Base-by-base conservation (phyloP, 2,888 invertebrate genomes). In the Microctonus brassicae region DNA sequence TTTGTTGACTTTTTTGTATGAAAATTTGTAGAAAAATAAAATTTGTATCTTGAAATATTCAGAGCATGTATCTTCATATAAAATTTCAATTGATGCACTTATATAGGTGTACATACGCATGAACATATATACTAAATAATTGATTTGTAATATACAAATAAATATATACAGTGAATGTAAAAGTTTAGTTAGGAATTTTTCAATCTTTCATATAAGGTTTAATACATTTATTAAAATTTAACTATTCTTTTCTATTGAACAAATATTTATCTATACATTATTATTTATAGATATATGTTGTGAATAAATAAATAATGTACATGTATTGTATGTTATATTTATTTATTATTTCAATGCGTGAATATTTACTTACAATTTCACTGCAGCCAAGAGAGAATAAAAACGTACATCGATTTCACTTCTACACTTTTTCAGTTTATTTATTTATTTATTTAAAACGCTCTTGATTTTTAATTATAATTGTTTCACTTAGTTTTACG, bases 21-120 rank as follows among this genome's bases (percentile, higher is more conserved):
- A 20, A 36, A 60, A 13, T 20, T 13, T 20, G 36, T 20, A 34
- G 11, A 34, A 34, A 60, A 33, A 62, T 39, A 20, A 64, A 13
- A 64, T 24, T 24, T 7, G 42, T 62, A n/a, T n/a, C 33, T n/a
- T 33, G 17, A 64, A 42, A 52, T 64, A 60, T 64, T 64, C 33
- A 64, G 33, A 26, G 17, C 26, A n/a, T n/a, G n/a, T n/a, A n/a
- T 20, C 47, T 64, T 20, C 29, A 64, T n/a, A 17, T n/a, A 9
- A 47, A 52, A 47, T 52, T 29, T 62, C 33, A 17, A 60, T n/a
- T n/a, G n/a, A n/a, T n/a, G n/a, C n/a, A n/a, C n/a, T n/a, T n/a
- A n/a, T n/a, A n/a, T 58, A 17, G 33, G 58, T n/a, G 9, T 55
- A 55, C 55, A 2, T 58, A 58, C 33, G 34, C 33, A 34, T 58